Evolutionary conservation across 1,140 invertebrate genomes (phyloP).

Genomic region (Danaus melanippus): DNA sequence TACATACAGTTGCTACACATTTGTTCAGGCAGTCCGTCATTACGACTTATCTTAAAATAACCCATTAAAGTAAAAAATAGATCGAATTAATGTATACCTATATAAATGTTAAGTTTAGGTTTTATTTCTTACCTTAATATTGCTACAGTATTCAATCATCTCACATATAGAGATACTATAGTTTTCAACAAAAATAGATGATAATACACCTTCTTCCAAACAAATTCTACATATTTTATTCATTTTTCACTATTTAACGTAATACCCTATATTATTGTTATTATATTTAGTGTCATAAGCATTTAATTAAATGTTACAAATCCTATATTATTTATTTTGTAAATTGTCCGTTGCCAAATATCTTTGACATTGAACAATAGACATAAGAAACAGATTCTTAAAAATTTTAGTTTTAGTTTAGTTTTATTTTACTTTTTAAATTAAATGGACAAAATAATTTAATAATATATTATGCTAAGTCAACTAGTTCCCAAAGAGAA

Average conservation of each 20-base stretch:
- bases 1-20: constrained; percentile 79
- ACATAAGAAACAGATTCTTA: too few relatives aligned
- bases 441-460: too few relatives aligned
- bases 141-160: constrained; percentile 77
- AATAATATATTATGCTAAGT: too few relatives aligned
- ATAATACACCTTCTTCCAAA: constrained; percentile 74
- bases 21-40: constrained; percentile 76
- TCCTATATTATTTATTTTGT: background rate
- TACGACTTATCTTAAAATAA: constrained; percentile 71
- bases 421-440: too few relatives aligned
- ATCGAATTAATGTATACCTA: constrained; percentile 9
- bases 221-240: constrained; percentile 76
- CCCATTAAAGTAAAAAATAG: constrained; percentile 5
- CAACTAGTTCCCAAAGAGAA: too few relatives aligned
- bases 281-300: too few relatives aligned
- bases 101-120: constrained; percentile 4
- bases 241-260: constrained; percentile 26
- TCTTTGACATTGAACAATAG: too few relatives aligned
- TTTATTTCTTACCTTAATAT: constrained; percentile 70
- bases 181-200: constrained; percentile 75
- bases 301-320: too few relatives aligned
- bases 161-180: constrained; percentile 76
- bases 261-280: too few relatives aligned
- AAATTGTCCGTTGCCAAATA: too few relatives aligned
- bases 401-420: too few relatives aligned